Percentiles rank a stretch among this genome's conserved stretches.
Conservation (phyloP, 2,888 invertebrate species). For the Megalurothrips usitatus region DNA sequence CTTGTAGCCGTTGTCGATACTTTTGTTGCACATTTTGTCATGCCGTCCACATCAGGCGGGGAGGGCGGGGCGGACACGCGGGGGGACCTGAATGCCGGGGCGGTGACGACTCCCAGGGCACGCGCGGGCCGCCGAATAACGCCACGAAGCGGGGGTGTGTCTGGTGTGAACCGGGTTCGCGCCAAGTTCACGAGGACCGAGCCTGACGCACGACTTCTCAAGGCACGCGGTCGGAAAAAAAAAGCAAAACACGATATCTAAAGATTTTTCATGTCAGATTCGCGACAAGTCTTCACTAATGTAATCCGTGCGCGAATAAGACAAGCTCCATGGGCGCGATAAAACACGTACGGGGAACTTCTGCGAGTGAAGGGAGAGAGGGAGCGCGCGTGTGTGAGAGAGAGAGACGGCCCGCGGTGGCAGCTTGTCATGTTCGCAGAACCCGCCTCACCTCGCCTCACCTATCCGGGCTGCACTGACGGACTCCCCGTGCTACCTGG, state of each 20-base stretch:
- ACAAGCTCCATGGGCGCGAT: not conserved
- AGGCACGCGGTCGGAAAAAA: too few relatives aligned
- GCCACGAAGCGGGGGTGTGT: too few relatives aligned
- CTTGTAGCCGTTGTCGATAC: slow-evolving; percentile 13
- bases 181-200: too few relatives aligned
- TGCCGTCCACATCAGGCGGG: not conserved
- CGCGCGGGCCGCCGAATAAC: too few relatives aligned
- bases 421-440: not conserved
- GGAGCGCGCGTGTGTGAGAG: not conserved
- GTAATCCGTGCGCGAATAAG: not conserved
- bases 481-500: not conserved
- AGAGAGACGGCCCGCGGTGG: not conserved
- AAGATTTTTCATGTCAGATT: too few relatives aligned
- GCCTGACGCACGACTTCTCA: too few relatives aligned
- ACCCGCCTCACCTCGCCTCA: not conserved
- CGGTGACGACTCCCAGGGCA: too few relatives aligned
- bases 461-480: not conserved
- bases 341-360: not conserved
- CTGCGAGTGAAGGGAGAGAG: not conserved
- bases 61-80: too few relatives aligned
- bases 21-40: slow-evolving; percentile 26
- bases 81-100: too few relatives aligned
- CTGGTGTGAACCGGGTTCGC: too few relatives aligned
- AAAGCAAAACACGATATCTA: too few relatives aligned
- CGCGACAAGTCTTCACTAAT: not conserved